Evolutionary conservation across 2,888 invertebrate genomes (phyloP).

Genomic region (Andrena praecox): DNA sequence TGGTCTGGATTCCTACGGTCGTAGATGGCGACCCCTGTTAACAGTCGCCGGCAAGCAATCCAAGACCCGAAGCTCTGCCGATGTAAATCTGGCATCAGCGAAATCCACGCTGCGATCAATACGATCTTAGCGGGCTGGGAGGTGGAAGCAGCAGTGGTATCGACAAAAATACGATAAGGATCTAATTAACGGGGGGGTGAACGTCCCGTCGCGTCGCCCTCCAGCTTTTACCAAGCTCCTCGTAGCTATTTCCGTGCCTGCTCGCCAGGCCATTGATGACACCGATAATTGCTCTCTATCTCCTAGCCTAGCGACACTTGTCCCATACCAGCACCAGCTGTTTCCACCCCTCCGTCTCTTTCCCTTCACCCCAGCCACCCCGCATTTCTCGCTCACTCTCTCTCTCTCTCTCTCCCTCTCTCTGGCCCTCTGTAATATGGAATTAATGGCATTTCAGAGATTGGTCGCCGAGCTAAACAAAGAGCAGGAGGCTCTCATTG

Average conservation of each 20-base stretch:
- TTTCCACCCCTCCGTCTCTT: neutral
- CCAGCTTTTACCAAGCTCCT: slow-evolving; percentile 15
- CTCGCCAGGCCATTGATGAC: slow-evolving; percentile 29
- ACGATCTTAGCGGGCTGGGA: slow-evolving; percentile 4
- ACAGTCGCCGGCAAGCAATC: neutral
- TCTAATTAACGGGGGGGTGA: slow-evolving; percentile 55
- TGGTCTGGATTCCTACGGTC: no score
- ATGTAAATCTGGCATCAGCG: neutral
- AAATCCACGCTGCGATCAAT: slow-evolving; percentile 22
- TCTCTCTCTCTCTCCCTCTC: no score
- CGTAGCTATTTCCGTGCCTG: slow-evolving; percentile 3
- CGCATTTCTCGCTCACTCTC: no score
- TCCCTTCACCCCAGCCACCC: neutral
- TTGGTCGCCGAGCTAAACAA: slow-evolving; percentile 98
- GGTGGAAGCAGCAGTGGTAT: neutral
- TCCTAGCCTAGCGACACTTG: slow-evolving; percentile 6
- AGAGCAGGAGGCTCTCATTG: slow-evolving; percentile 98
- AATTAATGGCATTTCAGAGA: slow-evolving; percentile 88
- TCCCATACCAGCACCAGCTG: slow-evolving; percentile 3
- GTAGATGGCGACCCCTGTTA: neutral
- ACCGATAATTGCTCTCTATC: slow-evolving; percentile 51
- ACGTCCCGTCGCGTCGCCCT: slow-evolving; percentile 20
- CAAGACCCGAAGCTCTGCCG: neutral
- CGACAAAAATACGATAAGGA: slow-evolving; percentile 39
- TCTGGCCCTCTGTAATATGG: slow-evolving; percentile 22